phyloP scores from a whole-genome alignment of 2,888 invertebrate species.

The Agrotis ipsilon region DNA sequence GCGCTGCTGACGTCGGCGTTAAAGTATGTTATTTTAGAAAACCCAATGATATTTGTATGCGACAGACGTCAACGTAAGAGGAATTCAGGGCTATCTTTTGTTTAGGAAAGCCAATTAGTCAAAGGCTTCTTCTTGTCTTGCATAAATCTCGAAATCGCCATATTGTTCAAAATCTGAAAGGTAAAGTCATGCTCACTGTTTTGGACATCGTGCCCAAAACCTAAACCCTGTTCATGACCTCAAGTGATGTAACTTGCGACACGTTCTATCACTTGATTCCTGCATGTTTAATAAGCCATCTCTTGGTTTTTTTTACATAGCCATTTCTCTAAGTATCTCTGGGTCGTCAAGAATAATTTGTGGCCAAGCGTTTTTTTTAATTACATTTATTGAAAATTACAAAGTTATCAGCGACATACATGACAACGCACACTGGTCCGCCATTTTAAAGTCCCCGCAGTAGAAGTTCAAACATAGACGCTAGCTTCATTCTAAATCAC shows the following conservation, averaged over 20 bases:
- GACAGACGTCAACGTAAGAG: no score
- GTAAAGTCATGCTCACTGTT: neutral
- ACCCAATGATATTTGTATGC: no score
- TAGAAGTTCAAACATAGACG: constrained; percentile 60
- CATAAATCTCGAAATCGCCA: neutral
- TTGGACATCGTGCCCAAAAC: neutral
- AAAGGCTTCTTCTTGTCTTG: neutral
- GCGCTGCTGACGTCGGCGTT: no score
- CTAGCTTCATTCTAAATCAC: constrained; percentile 70
- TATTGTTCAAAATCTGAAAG: neutral
- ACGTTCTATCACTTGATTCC: no score
- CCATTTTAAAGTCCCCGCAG: constrained; percentile 46
- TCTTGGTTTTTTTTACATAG: no score
- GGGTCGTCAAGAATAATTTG: no score
- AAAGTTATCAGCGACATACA: neutral
- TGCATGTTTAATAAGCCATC: no score
- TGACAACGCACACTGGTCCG: neutral
- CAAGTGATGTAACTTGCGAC: no score
- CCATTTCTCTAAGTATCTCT: no score
- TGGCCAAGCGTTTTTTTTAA: neutral
- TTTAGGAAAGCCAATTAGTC: neutral
- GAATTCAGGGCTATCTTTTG: no score
- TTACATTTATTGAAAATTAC: neutral
- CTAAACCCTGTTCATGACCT: no score
- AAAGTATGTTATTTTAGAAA: no score